Base-by-base conservation (phyloP, 2,113 vertebrate species). In the Tragelaphus imberbis region DNA sequence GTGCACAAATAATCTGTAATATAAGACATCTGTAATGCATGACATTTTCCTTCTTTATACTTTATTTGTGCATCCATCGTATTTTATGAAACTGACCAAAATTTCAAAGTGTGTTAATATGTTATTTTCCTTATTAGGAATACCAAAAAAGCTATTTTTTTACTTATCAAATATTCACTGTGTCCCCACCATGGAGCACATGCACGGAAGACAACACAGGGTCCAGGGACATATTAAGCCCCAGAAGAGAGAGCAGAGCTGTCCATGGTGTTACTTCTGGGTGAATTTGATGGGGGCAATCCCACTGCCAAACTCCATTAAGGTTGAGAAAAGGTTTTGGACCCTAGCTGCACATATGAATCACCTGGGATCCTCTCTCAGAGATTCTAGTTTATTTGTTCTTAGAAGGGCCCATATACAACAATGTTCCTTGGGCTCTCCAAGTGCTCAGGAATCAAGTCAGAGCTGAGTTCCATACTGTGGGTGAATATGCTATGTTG, bases 71-170 rank as follows among this genome's bases (percentile, higher is more conserved):
- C 63, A 11, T 80, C 4, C 63, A 10, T 84, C 0, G 2, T 82
- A 88, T 65, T 80, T 90, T 91, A 79, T 81, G 7, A 36, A 47
- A 65, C 19, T 88, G 25, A 28, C 16, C 16, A 49, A 28, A 51
- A 86, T 93, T 89, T 96, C 23, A 90, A 88, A 25, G 10, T 44
- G 0, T 92, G 4, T 88, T 63, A 93, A 27, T 84, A 30, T 6
- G 81, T 53, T 30, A 23, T 84, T 91, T n/a, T n/a, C 27, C 33
- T 95, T 25, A 65, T 23, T 87, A 36, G 8, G 6, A 61, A 81
- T 63, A 7, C 63, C 59, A 28, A n/a, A 79, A 77, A 51, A 36
- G 7, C 6, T 71, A 21, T 11, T 36, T 71, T 5, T 84, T 30
- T 5, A 51, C 25, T 81, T n/a, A 55, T 23, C 5, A 16, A 56